Evolutionary conservation across 2,888 invertebrate genomes (phyloP), one percentile per base, ranked within the genome.

Genomic region (Scaptomyza caliginosa): DNA sequence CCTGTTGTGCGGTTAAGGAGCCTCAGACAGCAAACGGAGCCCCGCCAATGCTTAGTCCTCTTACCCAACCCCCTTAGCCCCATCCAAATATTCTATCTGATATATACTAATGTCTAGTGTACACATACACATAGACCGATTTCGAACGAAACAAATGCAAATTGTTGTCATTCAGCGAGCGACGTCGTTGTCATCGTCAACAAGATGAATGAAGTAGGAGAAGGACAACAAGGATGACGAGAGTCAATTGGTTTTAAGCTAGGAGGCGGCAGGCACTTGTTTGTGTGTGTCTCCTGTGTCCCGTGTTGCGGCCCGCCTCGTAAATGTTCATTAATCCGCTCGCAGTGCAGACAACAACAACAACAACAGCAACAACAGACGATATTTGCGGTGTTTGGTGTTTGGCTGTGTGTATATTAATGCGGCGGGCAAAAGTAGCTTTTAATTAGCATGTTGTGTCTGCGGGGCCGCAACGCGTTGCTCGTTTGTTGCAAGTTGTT

Each of bases 381-480:
- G 74, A 74, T 67, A 77, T 80, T 74, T 77, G 68, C 69, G 49
- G 56, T 60, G 34, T 65, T 54, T 48, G 43, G 19, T 43, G 13
- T 38, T 21, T 59, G 36, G n/a, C n/a, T 60, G 67, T 62, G 71
- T 68, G 82, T 82, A 59, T 81, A 82, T 82, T 85, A 82, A 85
- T 85, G 86, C 86, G 81, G 81, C 83, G 70, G 76, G 77, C 63
- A 73, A 72, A 85, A 81, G 86, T 79, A 79, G 83, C 81, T 81
- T 81, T 81, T 81, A 81, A 81, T 81, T 85, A 81, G 81, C 86
- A 81, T 81, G 83, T 81, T 79, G 86, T 71, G 83, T 76, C 80
- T 79, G 86, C 69, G 73, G 70, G 30, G 62, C 54, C 63, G 40
- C 62, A 82, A 45, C 63, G 68, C 63, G 67, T 64, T 66, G 70